Conservation (phyloP, 1,140 invertebrate species). For the Leptonema lineaticorne region DNA sequence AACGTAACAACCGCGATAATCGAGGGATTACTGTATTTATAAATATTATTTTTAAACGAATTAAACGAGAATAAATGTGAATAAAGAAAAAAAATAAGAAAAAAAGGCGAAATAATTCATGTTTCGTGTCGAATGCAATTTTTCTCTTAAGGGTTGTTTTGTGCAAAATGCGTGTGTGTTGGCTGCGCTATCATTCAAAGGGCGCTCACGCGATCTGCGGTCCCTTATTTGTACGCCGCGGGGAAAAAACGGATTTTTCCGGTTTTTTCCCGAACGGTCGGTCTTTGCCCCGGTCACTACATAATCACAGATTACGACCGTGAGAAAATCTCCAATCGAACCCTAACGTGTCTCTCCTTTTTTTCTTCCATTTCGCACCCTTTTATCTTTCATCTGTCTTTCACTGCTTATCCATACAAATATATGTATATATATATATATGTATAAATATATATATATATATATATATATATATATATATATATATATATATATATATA, state of each 20-base stretch:
- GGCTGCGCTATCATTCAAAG: not conserved
- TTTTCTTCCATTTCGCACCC: no score
- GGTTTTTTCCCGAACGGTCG: not conserved
- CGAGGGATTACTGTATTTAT: no score
- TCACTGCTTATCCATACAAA: not conserved
- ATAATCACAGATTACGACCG: conserved; percentile 3
- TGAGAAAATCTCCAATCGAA: not conserved
- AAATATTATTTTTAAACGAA: no score
- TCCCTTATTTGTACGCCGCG: conserved; percentile 1
- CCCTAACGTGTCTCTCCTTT: not conserved
- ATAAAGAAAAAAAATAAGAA: no score
- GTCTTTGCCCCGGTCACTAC: conserved; percentile 1
- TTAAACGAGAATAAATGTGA: no score
- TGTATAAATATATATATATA: not conserved
- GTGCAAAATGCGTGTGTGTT: not conserved
- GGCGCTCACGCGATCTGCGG: not conserved
- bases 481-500: not conserved
- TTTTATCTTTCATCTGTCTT: no score
- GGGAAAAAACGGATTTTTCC: conserved; percentile 4
- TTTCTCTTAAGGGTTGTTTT: not conserved
- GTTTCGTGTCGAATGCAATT: no score
- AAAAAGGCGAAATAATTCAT: no score
- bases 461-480: not conserved
- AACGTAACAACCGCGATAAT: no score
- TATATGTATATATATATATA: not conserved